These are phyloP conservation scores for Listronotus oregonensis DNA, from an alignment of 1,140 invertebrate species.

Conservation along the genomic window DNA sequence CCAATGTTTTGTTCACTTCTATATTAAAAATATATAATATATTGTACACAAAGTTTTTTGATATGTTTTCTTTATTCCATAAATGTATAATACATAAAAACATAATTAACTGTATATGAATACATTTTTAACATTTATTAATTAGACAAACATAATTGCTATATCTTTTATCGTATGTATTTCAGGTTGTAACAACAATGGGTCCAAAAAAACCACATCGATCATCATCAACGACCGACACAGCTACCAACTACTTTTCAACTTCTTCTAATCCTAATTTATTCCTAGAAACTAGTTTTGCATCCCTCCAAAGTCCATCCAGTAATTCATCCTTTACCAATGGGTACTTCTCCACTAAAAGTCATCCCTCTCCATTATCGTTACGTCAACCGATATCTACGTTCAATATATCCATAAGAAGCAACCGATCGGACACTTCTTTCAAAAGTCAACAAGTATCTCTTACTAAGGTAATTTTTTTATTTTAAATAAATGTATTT, in stretches of 20 bases:
- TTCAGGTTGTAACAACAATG: constrained; percentile 76
- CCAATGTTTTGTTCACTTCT: no score
- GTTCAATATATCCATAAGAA: constrained; percentile 29
- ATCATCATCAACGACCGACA: constrained; percentile 46
- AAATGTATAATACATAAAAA: no score
- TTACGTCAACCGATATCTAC: constrained; percentile 16
- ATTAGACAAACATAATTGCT: no score
- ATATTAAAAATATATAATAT: no score
- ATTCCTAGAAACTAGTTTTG: constrained; percentile 78
- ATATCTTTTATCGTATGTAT: constrained; percentile 10
- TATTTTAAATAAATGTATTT: no score
- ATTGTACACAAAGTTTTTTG: no score
- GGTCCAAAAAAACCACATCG: constrained; percentile 75
- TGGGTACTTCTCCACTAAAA: constrained; percentile 52
- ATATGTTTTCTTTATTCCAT: no score
- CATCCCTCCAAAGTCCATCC: constrained; percentile 64
- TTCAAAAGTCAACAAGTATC: constrained; percentile 30
- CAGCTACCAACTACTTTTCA: constrained; percentile 47
- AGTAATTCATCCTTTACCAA: constrained; percentile 58
- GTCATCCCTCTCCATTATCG: constrained; percentile 47
- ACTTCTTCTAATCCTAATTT: constrained; percentile 61
- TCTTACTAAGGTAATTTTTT: constrained; percentile 27
- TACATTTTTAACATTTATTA: no score
- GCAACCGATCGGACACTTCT: constrained; percentile 35
- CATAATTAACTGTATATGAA: no score